Base-by-base conservation (phyloP, 1,140 invertebrate species). In the Plectus sambesii region DNA sequence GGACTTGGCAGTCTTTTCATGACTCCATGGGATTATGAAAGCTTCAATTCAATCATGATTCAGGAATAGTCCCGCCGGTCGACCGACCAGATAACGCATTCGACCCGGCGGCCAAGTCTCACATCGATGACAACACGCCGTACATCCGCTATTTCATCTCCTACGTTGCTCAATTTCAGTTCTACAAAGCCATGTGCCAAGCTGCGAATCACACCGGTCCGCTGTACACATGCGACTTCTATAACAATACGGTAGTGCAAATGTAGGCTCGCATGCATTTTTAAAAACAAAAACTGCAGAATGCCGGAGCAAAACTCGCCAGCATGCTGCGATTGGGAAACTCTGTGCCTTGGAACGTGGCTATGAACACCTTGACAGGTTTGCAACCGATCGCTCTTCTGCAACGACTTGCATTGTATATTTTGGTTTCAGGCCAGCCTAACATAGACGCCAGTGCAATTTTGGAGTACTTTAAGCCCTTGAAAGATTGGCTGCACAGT, bases 21-120 rank as follows among this genome's bases (percentile, higher is more conserved):
- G n/a, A n/a, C n/a, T n/a, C n/a, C n/a, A n/a, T n/a, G n/a, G n/a
- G n/a, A n/a, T n/a, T n/a, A n/a, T n/a, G n/a, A n/a, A 44, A 2
- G 1, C 2, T 20, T 33, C n/a, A n/a, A n/a, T n/a, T n/a, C n/a
- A n/a, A n/a, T n/a, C n/a, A n/a, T n/a, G n/a, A n/a, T n/a, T n/a
- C n/a, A 33, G 12, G 12, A 33, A n/a, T n/a, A n/a, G n/a, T n/a
- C n/a, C n/a, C n/a, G n/a, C n/a, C n/a, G n/a, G n/a, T n/a, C n/a
- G n/a, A n/a, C n/a, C n/a, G n/a, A n/a, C n/a, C n/a, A n/a, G n/a
- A n/a, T n/a, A n/a, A n/a, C n/a, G 59, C 69, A 54, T 70, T 70
- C 51, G 69, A 70, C 44, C 60, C 68, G 9, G 69, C 65, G 23
- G 56, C 67, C 0, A 70, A 70, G 45, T 69, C 57, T 39, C 67